A percentile compares a stretch with the other conserved stretches of the same genome.
phyloP scores from a whole-genome alignment of 2,797 vertebrate genomes.

The Myripristis jacobus region DNA sequence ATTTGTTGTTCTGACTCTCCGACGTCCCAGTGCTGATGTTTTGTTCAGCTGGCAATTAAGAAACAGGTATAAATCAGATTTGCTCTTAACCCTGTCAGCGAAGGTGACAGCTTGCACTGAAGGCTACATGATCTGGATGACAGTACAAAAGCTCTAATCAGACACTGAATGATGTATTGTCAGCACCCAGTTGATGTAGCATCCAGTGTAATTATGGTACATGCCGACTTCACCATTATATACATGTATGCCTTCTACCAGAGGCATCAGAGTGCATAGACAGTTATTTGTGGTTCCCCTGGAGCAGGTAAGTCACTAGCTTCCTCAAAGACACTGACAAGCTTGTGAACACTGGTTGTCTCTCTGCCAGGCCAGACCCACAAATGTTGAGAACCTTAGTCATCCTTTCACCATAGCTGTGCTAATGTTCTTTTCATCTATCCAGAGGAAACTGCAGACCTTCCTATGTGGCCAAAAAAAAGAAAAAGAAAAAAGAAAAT shows the following conservation, averaged over 20 bases:
- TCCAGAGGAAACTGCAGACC: background rate
- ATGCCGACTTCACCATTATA: background rate
- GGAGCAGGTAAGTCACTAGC: background rate
- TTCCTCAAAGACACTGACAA: background rate
- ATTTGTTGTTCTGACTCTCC: slow-evolving; percentile 58
- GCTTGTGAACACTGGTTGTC: background rate
- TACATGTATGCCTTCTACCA: background rate
- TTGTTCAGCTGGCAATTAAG: slow-evolving; percentile 59
- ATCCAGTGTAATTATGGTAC: background rate
- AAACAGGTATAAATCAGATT: background rate
- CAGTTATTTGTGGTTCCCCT: background rate
- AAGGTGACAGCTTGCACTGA: background rate
- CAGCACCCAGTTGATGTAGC: background rate
- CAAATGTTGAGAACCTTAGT: background rate
- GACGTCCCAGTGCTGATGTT: slow-evolving; percentile 49
- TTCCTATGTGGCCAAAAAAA: background rate
- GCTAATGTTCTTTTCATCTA: background rate
- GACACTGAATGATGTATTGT: too few species aligned
- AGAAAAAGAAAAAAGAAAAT: background rate
- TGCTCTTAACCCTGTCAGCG: background rate
- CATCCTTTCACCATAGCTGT: background rate
- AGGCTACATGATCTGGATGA: too few species aligned
- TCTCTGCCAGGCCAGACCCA: background rate
- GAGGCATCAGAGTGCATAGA: background rate
- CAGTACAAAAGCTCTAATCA: too few species aligned